phyloP scores from a whole-genome alignment of 1,140 invertebrate genomes.

The Phortica variegata region DNA sequence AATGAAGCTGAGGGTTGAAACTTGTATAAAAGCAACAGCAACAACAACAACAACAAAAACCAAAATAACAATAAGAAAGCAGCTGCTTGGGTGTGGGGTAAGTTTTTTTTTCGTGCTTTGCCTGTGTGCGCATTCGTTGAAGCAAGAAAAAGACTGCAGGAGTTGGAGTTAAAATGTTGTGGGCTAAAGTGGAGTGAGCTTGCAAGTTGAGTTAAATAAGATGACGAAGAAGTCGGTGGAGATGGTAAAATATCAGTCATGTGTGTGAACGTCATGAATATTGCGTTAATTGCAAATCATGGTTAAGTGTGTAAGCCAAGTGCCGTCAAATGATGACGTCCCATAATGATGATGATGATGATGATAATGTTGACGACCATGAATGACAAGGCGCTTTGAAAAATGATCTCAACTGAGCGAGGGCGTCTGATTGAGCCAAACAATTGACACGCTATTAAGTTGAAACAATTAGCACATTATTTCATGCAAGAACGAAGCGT shows the following conservation, averaged over 20 bases:
- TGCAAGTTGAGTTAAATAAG: too few relatives aligned
- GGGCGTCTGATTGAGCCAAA: constrained; percentile 11
- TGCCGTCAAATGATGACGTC: constrained; percentile 32
- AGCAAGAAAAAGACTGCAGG: constrained; percentile 22
- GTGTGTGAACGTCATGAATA: constrained; percentile 56
- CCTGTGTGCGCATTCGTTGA: too few relatives aligned
- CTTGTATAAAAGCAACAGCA: too few relatives aligned
- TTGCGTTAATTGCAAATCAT: constrained; percentile 56
- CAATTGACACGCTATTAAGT: constrained; percentile 48
- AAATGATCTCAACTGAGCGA: constrained; percentile 3
- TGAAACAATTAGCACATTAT: constrained; percentile 22
- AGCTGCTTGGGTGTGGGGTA: too few relatives aligned
- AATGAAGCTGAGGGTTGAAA: too few relatives aligned
- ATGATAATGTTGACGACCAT: constrained; percentile 31
- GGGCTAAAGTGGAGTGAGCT: constrained; percentile 14
- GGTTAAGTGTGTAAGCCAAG: constrained; percentile 52
- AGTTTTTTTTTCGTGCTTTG: too few relatives aligned
- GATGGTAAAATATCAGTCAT: constrained; percentile 35
- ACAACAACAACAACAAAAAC: too few relatives aligned
- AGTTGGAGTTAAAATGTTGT: constrained; percentile 5
- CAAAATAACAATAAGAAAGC: too few relatives aligned
- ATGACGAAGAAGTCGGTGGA: constrained; percentile 24
- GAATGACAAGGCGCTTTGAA: constrained; percentile 32
- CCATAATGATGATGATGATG: neutral
- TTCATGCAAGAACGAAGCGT: constrained; percentile 4